Conservation (phyloP, 2,797 vertebrate genomes). For the Dryobates pubescens region DNA sequence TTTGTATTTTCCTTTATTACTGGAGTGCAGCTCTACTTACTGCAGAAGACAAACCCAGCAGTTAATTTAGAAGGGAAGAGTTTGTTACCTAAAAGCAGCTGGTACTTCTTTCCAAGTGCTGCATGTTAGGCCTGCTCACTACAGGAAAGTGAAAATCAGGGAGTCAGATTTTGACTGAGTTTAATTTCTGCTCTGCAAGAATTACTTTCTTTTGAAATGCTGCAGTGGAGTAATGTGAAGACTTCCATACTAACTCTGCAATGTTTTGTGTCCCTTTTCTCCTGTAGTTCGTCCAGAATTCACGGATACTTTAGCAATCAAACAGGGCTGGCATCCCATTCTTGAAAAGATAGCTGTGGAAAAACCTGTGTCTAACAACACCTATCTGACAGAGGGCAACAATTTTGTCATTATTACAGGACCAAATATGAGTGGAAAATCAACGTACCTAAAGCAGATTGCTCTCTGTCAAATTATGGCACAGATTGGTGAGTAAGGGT, state of each 20-base stretch:
- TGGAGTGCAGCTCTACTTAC: not conserved
- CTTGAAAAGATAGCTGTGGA: constrained; percentile 90
- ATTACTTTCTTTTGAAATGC: not conserved
- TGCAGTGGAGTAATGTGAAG: not conserved
- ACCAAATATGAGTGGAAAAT: constrained; percentile 99
- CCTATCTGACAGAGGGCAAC: constrained; percentile 90
- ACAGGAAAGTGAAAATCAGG: not conserved
- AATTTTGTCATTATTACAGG: constrained; percentile 96
- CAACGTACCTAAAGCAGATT: constrained; percentile 96
- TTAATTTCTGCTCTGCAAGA: not conserved
- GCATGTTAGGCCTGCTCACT: not conserved
- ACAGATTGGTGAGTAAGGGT: constrained; percentile 88
- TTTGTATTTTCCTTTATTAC: not conserved
- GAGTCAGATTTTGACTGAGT: not conserved
- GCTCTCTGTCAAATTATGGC: constrained; percentile 97
- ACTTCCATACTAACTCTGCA: not conserved
- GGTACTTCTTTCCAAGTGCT: not conserved
- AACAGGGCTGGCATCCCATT: constrained; percentile 93
- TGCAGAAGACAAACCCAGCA: not conserved
- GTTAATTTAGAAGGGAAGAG: not conserved
- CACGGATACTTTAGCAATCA: constrained; percentile 95
- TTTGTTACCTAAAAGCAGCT: not conserved
- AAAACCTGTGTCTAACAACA: constrained; percentile 91
- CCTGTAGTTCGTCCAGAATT: constrained; percentile 93
- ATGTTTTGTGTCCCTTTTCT: not conserved